Evolutionary conservation across 2,888 invertebrate genomes (phyloP).

Genomic region (Trichacis sp.): DNA sequence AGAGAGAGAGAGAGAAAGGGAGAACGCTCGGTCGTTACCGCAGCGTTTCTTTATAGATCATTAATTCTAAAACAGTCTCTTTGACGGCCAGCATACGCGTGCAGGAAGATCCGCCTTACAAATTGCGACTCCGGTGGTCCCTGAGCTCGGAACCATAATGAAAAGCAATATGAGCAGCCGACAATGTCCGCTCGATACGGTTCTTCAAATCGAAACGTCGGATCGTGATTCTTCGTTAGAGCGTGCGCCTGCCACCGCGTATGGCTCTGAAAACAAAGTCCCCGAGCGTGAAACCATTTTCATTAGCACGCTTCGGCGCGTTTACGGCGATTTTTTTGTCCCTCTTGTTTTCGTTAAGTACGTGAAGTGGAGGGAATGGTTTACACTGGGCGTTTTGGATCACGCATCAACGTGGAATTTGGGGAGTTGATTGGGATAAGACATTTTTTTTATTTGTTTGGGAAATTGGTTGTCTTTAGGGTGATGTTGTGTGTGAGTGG

Average conservation of each 20-base stretch:
- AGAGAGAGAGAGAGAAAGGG: slow-evolving; percentile 19
- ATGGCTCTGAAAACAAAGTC: background rate
- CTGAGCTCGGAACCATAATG: slow-evolving; percentile 56
- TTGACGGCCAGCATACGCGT: slow-evolving; percentile 48
- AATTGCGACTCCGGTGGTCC: slow-evolving; percentile 63
- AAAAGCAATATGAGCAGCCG: slow-evolving; percentile 58
- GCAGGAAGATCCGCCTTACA: slow-evolving; percentile 62
- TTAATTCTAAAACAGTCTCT: slow-evolving; percentile 56
- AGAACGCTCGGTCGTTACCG: slow-evolving; percentile 51
- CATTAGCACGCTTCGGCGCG: background rate
- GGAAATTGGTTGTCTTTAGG: too few species aligned
- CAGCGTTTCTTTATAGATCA: slow-evolving; percentile 55
- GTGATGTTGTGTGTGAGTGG: too few species aligned
- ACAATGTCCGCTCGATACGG: slow-evolving; percentile 43
- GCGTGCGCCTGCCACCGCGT: too few species aligned
- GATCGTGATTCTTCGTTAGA: slow-evolving; percentile 45
- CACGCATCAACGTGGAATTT: too few species aligned
- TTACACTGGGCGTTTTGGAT: too few species aligned
- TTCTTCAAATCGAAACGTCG: slow-evolving; percentile 41
- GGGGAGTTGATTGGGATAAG: too few species aligned
- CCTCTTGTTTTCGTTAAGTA: background rate
- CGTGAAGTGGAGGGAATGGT: background rate
- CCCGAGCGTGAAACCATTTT: background rate
- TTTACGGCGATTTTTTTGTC: background rate
- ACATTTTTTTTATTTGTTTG: too few species aligned